A percentile compares a stretch with the other conserved stretches of the same genome.
These are phyloP conservation scores for Crypturellus undulatus DNA, from an alignment of 2,113 vertebrate species.

Conservation along the genomic window DNA sequence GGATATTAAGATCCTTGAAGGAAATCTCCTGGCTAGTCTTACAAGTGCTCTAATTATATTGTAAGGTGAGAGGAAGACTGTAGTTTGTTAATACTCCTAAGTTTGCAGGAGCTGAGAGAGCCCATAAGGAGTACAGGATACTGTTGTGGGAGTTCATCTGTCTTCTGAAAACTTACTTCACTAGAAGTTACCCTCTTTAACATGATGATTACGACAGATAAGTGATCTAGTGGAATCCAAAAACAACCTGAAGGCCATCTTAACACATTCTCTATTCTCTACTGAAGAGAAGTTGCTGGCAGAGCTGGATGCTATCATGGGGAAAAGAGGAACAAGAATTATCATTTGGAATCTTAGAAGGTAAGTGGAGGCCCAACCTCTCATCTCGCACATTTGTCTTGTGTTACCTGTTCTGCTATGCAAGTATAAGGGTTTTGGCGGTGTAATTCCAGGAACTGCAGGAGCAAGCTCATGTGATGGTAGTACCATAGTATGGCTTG, in stretches of 20 bases:
- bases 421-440: neutral
- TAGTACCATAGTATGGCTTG: neutral
- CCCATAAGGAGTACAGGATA: neutral
- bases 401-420: neutral
- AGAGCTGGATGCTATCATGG: slow-evolving; percentile 85
- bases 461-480: neutral
- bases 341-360: slow-evolving; percentile 96
- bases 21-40: neutral
- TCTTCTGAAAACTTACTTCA: neutral
- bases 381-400: neutral
- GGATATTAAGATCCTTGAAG: neutral
- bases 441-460: neutral
- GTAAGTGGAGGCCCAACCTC: slow-evolving; percentile 63
- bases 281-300: slow-evolving; percentile 81
- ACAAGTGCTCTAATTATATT: neutral
- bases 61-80: neutral
- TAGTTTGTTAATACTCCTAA: neutral
- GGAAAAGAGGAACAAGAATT: slow-evolving; percentile 89
- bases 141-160: neutral
- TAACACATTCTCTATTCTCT: slow-evolving; percentile 86
- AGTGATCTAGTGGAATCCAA: slow-evolving; percentile 75
- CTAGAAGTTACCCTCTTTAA: slow-evolving; percentile 76
- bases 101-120: neutral
- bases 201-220: slow-evolving; percentile 76
- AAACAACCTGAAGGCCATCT: slow-evolving; percentile 87